Evolutionary conservation across 2,888 invertebrate genomes (phyloP).

Genomic region (Dryomyza anilis): DNA sequence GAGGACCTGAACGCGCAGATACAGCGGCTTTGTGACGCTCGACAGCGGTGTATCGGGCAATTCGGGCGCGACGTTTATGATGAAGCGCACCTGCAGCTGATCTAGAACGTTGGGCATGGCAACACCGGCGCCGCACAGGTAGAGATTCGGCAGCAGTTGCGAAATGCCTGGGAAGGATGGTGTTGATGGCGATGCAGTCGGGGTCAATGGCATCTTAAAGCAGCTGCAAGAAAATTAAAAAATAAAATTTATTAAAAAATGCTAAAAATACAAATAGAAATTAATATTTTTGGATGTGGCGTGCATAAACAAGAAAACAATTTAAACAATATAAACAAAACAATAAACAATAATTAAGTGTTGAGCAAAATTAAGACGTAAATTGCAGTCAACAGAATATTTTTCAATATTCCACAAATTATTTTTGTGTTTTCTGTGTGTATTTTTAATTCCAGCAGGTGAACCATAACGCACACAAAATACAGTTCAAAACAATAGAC

Average conservation of each 20-base stretch:
- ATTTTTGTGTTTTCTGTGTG: too few species aligned
- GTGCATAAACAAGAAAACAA: not conserved
- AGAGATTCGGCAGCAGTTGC: constrained; percentile 74
- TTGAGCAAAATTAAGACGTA: not conserved
- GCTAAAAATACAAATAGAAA: not conserved
- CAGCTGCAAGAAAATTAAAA: constrained; percentile 5
- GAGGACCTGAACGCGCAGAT: constrained; percentile 73
- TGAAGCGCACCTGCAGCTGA: constrained; percentile 73
- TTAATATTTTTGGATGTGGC: too few species aligned
- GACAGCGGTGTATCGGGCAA: constrained; percentile 72
- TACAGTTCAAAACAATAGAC: too few species aligned
- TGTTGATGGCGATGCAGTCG: constrained; percentile 29
- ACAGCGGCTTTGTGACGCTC: constrained; percentile 64
- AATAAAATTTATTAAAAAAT: not conserved
- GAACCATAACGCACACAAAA: too few species aligned
- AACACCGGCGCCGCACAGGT: constrained; percentile 80
- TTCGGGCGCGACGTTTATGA: constrained; percentile 84
- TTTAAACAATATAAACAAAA: not conserved
- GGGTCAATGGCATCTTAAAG: constrained; percentile 13
- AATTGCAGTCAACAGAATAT: not conserved
- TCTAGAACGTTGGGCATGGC: constrained; percentile 72
- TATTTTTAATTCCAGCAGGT: too few species aligned
- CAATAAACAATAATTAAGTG: not conserved
- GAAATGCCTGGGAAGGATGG: constrained; percentile 66
- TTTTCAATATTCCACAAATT: too few species aligned